These are phyloP conservation scores for Intellagama lesueurii DNA, from an alignment of 2,797 vertebrate genomes.

Conservation along the genomic window DNA sequence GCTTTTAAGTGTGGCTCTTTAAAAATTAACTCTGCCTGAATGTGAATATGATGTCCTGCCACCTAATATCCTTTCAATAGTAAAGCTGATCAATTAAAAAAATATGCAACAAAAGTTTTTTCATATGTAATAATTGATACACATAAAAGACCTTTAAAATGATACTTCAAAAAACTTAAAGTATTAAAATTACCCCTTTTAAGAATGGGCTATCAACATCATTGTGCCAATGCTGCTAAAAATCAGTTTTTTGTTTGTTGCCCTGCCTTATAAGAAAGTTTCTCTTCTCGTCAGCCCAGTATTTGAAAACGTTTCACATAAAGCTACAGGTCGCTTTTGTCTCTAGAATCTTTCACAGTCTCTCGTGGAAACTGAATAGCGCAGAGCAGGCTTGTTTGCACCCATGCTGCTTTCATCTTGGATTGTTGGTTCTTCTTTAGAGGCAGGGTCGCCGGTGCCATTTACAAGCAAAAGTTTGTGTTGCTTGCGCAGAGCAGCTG, in stretches of 20 bases:
- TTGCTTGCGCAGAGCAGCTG: slow-evolving; percentile 22
- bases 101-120: background rate
- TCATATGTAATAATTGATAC: background rate
- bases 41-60: background rate
- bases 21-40: background rate
- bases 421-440: slow-evolving; percentile 1
- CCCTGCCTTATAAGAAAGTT: background rate
- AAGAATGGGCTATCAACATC: background rate
- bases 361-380: background rate
- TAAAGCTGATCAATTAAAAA: background rate
- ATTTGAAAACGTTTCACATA: background rate
- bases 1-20: background rate
- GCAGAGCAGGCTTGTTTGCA: background rate
- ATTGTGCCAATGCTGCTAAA: background rate
- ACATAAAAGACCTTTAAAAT: background rate
- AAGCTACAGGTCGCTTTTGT: background rate
- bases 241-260: background rate
- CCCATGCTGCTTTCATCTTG: slow-evolving; percentile 2
- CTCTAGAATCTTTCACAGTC: background rate
- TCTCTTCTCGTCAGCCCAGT: background rate
- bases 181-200: background rate
- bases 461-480: slow-evolving; percentile 21
- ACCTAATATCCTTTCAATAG: background rate
- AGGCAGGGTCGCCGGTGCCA: slow-evolving; percentile 11
- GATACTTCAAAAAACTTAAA: background rate